phyloP scores from a whole-genome alignment of 2,888 invertebrate species.

The Perdita meconis region DNA sequence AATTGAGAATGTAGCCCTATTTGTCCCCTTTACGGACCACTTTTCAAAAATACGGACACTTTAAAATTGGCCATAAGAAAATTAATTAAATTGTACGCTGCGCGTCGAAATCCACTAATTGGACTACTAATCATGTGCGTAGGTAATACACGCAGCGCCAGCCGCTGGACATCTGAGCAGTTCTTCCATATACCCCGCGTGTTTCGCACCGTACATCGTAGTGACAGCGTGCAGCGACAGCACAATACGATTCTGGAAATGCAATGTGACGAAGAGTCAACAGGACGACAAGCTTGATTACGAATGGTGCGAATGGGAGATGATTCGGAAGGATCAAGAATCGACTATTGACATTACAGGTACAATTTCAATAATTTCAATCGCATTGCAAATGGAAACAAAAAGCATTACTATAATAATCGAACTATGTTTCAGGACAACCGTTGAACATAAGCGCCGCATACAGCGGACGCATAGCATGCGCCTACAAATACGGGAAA shows the following conservation, averaged over 20 bases:
- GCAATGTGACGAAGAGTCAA: slow-evolving; percentile 87
- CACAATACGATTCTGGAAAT: slow-evolving; percentile 95
- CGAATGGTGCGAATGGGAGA: slow-evolving; percentile 95
- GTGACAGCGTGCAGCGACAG: slow-evolving; percentile 98
- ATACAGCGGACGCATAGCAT: slow-evolving; percentile 98
- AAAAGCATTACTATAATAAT: too few relatives aligned
- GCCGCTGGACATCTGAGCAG: slow-evolving; percentile 99
- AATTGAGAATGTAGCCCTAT: too few relatives aligned
- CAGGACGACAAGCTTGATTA: slow-evolving; percentile 86
- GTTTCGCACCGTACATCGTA: slow-evolving; percentile 97
- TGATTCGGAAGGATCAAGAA: slow-evolving; percentile 90
- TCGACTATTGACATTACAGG: slow-evolving; percentile 91
- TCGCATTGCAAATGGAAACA: too few relatives aligned
- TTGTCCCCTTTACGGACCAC: too few relatives aligned
- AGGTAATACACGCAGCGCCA: slow-evolving; percentile 95
- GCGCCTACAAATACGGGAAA: slow-evolving; percentile 97
- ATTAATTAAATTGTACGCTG: too few relatives aligned
- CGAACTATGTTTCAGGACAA: slow-evolving; percentile 86
- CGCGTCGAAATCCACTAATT: too few relatives aligned
- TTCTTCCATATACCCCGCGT: slow-evolving; percentile 99
- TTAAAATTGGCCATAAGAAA: too few relatives aligned
- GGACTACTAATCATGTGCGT: too few relatives aligned
- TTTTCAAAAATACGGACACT: too few relatives aligned
- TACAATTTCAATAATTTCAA: slow-evolving; percentile 73
- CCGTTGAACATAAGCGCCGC: slow-evolving; percentile 98